Conservation (phyloP, 2,113 vertebrate genomes). For the Arothron firmamentum region DNA sequence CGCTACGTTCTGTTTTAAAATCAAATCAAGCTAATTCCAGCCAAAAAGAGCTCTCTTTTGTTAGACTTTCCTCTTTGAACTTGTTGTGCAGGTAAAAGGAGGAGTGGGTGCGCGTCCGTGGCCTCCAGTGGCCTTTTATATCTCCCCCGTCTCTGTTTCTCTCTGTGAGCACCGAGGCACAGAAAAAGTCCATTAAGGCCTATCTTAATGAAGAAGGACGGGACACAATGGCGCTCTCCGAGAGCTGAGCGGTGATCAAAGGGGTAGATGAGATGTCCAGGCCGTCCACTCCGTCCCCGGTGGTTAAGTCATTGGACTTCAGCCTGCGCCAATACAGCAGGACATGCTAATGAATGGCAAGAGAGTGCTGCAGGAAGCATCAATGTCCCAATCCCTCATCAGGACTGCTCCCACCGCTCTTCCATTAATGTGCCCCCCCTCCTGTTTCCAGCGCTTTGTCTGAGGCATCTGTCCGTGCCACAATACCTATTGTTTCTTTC, state of each 20-base stretch:
- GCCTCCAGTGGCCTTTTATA: conserved; percentile 45
- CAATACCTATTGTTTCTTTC: conserved; percentile 48
- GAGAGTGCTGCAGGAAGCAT: conserved; percentile 32
- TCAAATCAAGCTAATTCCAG: no score
- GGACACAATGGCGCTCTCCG: conserved; percentile 61
- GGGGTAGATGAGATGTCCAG: conserved; percentile 50
- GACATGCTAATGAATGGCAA: conserved; percentile 59
- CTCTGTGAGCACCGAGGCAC: conserved; percentile 29
- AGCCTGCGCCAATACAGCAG: conserved; percentile 34
- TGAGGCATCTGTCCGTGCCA: conserved; percentile 35
- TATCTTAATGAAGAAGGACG: conserved; percentile 67
- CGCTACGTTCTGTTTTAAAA: no score
- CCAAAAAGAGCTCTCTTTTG: conserved; percentile 32
- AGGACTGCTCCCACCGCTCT: conserved; percentile 32
- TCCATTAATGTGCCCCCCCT: conserved; percentile 48
- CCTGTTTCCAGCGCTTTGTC: conserved; percentile 36
- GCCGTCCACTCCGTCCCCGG: conserved; percentile 41
- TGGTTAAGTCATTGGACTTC: conserved; percentile 29
- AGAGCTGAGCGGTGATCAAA: conserved; percentile 60
- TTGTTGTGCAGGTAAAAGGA: conserved; percentile 43
- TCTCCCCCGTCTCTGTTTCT: conserved; percentile 34
- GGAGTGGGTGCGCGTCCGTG: conserved; percentile 27
- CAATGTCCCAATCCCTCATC: conserved; percentile 59
- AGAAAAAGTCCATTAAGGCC: conserved; percentile 63
- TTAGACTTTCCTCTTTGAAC: conserved; percentile 30